A percentile compares a stretch with the other conserved stretches of the same genome.
These are phyloP conservation scores for Pollenia amentaria DNA, from an alignment of 2,888 invertebrate species.

Conservation along the genomic window DNA sequence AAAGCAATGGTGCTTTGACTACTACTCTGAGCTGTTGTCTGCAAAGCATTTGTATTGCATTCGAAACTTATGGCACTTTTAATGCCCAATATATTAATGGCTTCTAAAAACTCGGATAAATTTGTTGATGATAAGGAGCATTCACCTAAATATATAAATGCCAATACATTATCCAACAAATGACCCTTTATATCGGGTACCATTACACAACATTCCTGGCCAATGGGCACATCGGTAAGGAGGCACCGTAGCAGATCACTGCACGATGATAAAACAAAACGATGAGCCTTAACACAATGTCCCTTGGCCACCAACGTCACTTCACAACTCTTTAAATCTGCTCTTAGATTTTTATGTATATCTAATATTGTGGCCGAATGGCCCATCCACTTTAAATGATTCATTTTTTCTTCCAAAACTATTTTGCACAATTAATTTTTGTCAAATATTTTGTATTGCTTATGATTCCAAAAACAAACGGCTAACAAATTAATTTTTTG, in stretches of 20 bases:
- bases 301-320: slow-evolving; percentile 82
- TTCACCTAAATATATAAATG: slow-evolving; percentile 84
- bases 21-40: slow-evolving; percentile 69
- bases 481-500: slow-evolving; percentile 75
- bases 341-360: slow-evolving; percentile 81
- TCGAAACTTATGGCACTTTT: slow-evolving; percentile 84
- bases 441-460: slow-evolving; percentile 3
- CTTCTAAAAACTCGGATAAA: slow-evolving; percentile 83
- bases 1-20: slow-evolving; percentile 50
- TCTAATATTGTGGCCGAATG: slow-evolving; percentile 83
- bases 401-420: slow-evolving; percentile 75
- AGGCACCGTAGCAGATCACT: slow-evolving; percentile 82
- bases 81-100: slow-evolving; percentile 83
- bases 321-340: slow-evolving; percentile 81
- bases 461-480: slow-evolving; percentile 30
- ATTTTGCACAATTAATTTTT: neutral
- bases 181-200: slow-evolving; percentile 82
- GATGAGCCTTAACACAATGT: slow-evolving; percentile 82
- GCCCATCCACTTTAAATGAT: slow-evolving; percentile 84
- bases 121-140: slow-evolving; percentile 81
- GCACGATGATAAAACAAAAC: slow-evolving; percentile 83
- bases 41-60: slow-evolving; percentile 78
- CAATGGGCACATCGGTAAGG: slow-evolving; percentile 80
- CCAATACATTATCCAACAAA: slow-evolving; percentile 82
- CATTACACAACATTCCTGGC: slow-evolving; percentile 82